phyloP scores from a whole-genome alignment of 2,797 vertebrate species.

The Helicolenus hilgendorfi region DNA sequence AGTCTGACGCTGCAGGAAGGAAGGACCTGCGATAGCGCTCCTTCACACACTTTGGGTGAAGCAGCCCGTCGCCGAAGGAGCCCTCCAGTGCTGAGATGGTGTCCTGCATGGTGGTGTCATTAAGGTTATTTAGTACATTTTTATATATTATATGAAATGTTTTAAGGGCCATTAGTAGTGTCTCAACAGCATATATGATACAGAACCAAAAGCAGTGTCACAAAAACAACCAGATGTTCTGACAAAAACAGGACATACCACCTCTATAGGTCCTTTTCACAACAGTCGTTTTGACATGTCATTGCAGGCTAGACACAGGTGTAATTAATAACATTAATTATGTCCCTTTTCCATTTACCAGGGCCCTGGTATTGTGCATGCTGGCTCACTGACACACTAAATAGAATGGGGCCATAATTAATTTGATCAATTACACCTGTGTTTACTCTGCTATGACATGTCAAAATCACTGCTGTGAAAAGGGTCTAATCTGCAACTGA shows the following conservation, averaged over 20 bases:
- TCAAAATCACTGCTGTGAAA: neutral
- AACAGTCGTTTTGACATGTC: neutral
- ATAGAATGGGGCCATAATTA: neutral
- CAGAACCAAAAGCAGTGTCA: neutral
- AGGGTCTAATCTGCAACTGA: fast-evolving
- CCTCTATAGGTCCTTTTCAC: neutral
- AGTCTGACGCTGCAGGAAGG: too few species aligned
- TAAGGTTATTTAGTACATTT: too few species aligned
- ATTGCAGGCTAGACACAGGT: neutral
- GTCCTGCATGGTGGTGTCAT: too few species aligned
- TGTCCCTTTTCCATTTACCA: too few species aligned
- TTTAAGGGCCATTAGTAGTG: fast-evolving
- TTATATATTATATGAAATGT: neutral
- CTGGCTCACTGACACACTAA: neutral
- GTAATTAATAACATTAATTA: too few species aligned
- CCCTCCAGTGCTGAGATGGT: too few species aligned
- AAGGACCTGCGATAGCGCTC: too few species aligned
- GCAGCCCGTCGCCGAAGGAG: too few species aligned
- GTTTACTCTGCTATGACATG: neutral
- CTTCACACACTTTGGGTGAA: too few species aligned
- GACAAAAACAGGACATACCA: neutral
- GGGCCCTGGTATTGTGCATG: neutral
- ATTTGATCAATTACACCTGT: neutral
- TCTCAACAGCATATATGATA: neutral
- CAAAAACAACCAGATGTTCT: neutral